Conservation (phyloP, 2,888 invertebrate genomes). For the Dasypogon diadema region DNA sequence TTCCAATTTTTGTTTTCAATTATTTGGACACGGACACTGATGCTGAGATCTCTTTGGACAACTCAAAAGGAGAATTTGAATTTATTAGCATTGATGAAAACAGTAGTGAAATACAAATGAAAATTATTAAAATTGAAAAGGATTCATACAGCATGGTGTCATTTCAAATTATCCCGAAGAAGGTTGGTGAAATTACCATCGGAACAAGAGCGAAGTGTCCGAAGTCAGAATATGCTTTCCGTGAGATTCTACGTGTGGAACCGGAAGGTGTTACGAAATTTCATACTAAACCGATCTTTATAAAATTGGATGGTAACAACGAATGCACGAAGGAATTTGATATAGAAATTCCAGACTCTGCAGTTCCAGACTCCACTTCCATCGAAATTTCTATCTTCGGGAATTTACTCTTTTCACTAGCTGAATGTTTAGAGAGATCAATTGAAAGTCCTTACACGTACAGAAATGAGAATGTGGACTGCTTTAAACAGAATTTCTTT, state of each 20-base stretch:
- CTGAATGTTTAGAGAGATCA: constrained; percentile 80
- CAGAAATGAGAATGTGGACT: constrained; percentile 76
- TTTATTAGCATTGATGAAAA: constrained; percentile 82
- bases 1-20: constrained; percentile 90
- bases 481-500: constrained; percentile 78
- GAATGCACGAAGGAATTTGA: constrained; percentile 74
- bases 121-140: constrained; percentile 74
- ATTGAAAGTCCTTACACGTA: constrained; percentile 84
- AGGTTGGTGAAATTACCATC: constrained; percentile 78
- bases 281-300: constrained; percentile 78
- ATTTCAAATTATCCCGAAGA: constrained; percentile 84
- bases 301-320: constrained; percentile 74
- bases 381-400: constrained; percentile 78
- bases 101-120: constrained; percentile 73
- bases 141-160: constrained; percentile 82
- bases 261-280: constrained; percentile 84
- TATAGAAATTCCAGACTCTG: constrained; percentile 80
- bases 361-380: constrained; percentile 79
- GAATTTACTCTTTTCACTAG: constrained; percentile 84
- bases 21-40: constrained; percentile 82
- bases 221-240: constrained; percentile 86
- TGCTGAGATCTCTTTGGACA: constrained; percentile 87
- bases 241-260: constrained; percentile 80
- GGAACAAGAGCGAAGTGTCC: constrained; percentile 82
- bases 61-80: constrained; percentile 82